phyloP scores from a whole-genome alignment of 2,888 invertebrate genomes.

The Buathra laborator region DNA sequence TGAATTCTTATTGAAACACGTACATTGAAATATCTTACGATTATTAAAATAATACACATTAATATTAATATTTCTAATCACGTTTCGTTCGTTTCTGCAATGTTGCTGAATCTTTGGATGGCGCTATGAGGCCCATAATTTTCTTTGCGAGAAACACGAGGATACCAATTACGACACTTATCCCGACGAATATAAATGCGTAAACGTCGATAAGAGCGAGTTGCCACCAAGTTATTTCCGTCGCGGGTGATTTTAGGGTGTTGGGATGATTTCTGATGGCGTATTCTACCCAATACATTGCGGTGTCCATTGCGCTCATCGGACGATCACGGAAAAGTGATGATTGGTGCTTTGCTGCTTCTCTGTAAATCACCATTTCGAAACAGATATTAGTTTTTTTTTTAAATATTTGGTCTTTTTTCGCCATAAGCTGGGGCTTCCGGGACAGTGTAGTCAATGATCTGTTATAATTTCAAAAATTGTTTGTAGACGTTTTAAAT shows the following conservation, averaged over 20 bases:
- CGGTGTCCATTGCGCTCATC: slow-evolving; percentile 71
- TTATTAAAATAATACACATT: slow-evolving; percentile 1
- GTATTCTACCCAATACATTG: slow-evolving; percentile 76
- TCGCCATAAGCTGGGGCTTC: no score
- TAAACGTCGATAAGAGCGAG: slow-evolving; percentile 72
- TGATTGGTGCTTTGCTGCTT: slow-evolving; percentile 77
- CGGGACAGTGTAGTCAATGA: no score
- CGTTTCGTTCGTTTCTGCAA: slow-evolving; percentile 29
- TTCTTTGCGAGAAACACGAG: slow-evolving; percentile 9
- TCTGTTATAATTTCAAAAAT: no score
- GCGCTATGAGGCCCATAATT: neutral
- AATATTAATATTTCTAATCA: slow-evolving; percentile 41
- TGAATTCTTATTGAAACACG: neutral
- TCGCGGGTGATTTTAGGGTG: slow-evolving; percentile 70
- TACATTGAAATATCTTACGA: neutral
- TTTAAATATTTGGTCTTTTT: neutral
- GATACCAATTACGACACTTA: neutral
- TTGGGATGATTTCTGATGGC: slow-evolving; percentile 71
- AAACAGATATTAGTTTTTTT: slow-evolving; percentile 78
- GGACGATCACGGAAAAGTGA: slow-evolving; percentile 76
- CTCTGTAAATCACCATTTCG: slow-evolving; percentile 63
- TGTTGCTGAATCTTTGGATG: neutral
- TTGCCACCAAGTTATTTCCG: slow-evolving; percentile 75
- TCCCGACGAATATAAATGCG: slow-evolving; percentile 38
- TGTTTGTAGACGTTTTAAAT: no score